phyloP scores from a whole-genome alignment of 2,113 vertebrate genomes.

The Ramphastos sulfuratus region DNA sequence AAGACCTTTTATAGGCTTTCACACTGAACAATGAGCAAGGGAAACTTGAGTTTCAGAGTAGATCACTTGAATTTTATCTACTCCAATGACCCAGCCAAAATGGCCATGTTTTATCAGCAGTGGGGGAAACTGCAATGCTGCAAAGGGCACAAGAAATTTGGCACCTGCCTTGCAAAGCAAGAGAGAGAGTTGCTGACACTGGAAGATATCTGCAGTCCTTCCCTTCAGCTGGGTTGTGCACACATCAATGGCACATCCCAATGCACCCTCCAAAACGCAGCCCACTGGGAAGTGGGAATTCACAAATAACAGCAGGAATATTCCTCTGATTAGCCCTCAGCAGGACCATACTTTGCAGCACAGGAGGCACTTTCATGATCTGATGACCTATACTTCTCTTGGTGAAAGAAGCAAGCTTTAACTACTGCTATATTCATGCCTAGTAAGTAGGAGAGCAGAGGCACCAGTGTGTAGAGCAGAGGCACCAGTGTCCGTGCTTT shows the following conservation, averaged over 20 bases:
- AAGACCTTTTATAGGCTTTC: background rate
- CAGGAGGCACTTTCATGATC: background rate
- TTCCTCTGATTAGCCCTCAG: background rate
- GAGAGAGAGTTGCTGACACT: background rate
- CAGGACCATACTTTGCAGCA: background rate
- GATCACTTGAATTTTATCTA: background rate
- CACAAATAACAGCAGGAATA: background rate
- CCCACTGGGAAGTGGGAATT: background rate
- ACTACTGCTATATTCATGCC: background rate
- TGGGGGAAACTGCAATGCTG: background rate
- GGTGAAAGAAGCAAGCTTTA: background rate
- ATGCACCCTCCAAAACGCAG: background rate
- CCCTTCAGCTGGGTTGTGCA: background rate
- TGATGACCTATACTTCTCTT: background rate
- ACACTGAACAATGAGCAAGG: background rate
- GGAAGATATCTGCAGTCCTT: background rate
- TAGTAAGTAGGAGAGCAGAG: background rate
- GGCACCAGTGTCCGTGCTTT: background rate
- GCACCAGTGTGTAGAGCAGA: too few relatives aligned
- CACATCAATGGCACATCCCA: background rate
- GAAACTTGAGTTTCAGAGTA: background rate
- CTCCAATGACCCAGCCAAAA: background rate
- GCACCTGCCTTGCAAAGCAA: background rate
- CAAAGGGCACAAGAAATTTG: background rate
- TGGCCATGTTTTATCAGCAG: background rate